Conservation (phyloP, 2,888 invertebrate species). For the Pterostichus madidus region DNA sequence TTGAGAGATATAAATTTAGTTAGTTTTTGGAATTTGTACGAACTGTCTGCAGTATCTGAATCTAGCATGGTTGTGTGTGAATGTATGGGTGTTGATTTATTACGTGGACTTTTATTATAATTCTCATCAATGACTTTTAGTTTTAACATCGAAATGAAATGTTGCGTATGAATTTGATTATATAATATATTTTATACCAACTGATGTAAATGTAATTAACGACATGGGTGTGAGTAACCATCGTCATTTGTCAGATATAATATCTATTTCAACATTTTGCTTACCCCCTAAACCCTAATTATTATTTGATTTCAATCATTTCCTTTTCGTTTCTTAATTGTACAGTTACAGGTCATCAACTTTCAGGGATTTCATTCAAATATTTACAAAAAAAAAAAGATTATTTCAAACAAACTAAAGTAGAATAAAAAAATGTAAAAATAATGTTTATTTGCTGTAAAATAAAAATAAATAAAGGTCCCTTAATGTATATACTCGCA, state of each 20-base stretch:
- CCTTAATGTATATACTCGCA: conserved; percentile 54
- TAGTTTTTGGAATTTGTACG: conserved; percentile 17
- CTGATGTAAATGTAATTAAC: background rate
- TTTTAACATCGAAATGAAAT: background rate
- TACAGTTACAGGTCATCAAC: conserved; percentile 61
- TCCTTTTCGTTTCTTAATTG: conserved; percentile 55
- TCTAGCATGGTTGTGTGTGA: conserved; percentile 8
- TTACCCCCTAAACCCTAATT: background rate
- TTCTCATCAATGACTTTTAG: background rate
- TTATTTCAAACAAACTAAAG: conserved; percentile 57
- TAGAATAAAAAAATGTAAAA: conserved; percentile 63
- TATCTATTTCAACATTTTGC: background rate
- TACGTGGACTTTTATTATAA: conserved; percentile 4
- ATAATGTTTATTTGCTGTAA: conserved; percentile 62
- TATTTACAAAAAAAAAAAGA: conserved; percentile 28
- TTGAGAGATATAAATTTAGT: background rate
- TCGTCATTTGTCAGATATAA: background rate
- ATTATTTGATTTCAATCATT: conserved; percentile 9
- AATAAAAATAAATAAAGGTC: conserved; percentile 66
- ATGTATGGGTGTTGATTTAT: conserved; percentile 27
- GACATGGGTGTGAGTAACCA: conserved; percentile 2
- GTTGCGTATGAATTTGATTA: background rate
- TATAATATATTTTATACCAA: conserved; percentile 13
- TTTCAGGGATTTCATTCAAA: conserved; percentile 56
- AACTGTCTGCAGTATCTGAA: background rate